Percentiles rank a stretch among this genome's conserved stretches.
Conservation (phyloP, 2,797 vertebrate genomes). For the Sylvilagus floridanus region DNA sequence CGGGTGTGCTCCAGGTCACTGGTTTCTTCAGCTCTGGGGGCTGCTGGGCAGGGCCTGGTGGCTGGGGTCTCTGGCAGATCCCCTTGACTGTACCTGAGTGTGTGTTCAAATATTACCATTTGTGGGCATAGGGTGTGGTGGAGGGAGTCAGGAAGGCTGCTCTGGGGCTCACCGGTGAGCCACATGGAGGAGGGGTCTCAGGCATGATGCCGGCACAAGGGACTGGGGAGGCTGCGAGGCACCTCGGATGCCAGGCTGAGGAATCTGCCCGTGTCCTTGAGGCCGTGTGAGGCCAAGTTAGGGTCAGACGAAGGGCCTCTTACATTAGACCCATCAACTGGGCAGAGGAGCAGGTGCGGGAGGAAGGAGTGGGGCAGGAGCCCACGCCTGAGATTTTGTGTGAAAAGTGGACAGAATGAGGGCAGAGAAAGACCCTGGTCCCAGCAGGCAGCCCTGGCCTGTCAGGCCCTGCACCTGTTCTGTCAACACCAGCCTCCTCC, state of each 20-base stretch:
- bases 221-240: not conserved
- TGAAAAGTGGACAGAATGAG: not conserved
- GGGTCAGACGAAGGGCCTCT: not conserved
- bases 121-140: accelerated
- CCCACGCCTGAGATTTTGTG: accelerated
- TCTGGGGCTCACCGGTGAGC: not conserved
- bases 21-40: no score
- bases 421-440: not conserved
- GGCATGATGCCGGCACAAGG: not conserved
- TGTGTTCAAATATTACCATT: not conserved
- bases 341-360: accelerated
- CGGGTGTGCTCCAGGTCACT: not conserved
- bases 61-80: not conserved
- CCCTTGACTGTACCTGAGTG: not conserved
- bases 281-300: not conserved
- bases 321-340: not conserved
- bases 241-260: not conserved
- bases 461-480: not conserved
- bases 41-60: not conserved
- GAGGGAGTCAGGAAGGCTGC: not conserved
- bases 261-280: not conserved
- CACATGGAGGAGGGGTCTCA: not conserved
- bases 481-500: not conserved
- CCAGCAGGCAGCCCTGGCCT: not conserved
- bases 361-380: not conserved